Evolutionary conservation across 2,113 vertebrate genomes (phyloP), one percentile per base, ranked within the genome.

Genomic region (Phoenicopterus ruber): DNA sequence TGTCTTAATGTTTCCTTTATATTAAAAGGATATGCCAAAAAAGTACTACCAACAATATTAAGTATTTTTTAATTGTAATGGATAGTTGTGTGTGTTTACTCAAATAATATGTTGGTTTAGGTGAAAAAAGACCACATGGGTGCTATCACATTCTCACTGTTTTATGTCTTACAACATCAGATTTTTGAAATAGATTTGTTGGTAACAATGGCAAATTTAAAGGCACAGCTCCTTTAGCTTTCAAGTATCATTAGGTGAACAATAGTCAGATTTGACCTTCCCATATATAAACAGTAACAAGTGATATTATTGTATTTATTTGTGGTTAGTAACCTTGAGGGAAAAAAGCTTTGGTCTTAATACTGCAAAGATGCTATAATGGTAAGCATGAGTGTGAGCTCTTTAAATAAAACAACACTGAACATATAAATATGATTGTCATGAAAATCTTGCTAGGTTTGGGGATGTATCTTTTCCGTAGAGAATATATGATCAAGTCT

Each of bases 71-170:
- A 82, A 54, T 38, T 36, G 9, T 19, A 46, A 42, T 44, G 7
- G 13, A 4, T 29, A 69, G 4, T 9, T 74, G 2, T 74, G 5
- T 57, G 26, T 49, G 47, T 57, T 86, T 62, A 63, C 6, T 54
- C 16, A 92, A 67, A 46, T n/a, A 47, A 9, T 36, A 63, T 42
- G 2, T 52, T 59, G 12, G 8, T 7, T 94, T 58, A 77, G 50
- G 17, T 38, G 38, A 13, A 80, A 79, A 63, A 54, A 17, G 6
- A 0, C 0, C 6, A 21, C 10, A 10, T 3, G 3, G 7, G 1
- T 82, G 24, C 28, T 82, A 40, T 42, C 11, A 17, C 7, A 9
- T 78, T 77, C 34, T 81, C 6, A 3, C 36, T 62, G 25, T 1
- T 82, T 69, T n/a, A 6, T 73, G 62, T 59, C 40, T 28, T n/a